phyloP scores from a whole-genome alignment of 2,797 vertebrate genomes.

The Iguana delicatissima region DNA sequence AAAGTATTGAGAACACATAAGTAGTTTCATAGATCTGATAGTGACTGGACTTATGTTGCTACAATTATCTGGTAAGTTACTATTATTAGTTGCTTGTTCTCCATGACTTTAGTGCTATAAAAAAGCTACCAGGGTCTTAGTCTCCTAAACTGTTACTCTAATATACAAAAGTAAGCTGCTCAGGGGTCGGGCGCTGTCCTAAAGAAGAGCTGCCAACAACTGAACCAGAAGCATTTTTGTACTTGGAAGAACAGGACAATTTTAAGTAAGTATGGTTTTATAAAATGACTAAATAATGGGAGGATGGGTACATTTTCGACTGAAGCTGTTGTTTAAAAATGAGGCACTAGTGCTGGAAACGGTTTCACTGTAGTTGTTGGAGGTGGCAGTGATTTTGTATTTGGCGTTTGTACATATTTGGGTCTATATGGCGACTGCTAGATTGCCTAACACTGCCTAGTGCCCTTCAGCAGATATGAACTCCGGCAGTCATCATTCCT shows the following conservation, averaged over 20 bases:
- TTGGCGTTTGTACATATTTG: not conserved
- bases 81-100: conserved; percentile 67
- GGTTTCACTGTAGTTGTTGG: not conserved
- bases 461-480: too few relatives aligned
- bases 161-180: not conserved
- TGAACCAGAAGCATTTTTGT: not conserved
- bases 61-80: conserved; percentile 53
- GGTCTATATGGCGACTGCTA: not conserved
- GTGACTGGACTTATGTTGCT: conserved; percentile 5
- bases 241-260: not conserved
- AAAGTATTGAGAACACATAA: conserved; percentile 3
- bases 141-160: conserved; percentile 41
- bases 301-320: not conserved
- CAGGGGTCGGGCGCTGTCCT: not conserved
- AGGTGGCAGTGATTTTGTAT: not conserved
- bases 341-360: not conserved
- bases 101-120: conserved; percentile 39
- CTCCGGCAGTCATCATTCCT: too few relatives aligned
- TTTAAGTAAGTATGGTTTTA: not conserved
- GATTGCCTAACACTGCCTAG: not conserved
- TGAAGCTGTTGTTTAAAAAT: not conserved
- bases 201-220: not conserved
- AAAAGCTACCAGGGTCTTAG: not conserved
- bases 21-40: conserved; percentile 17
- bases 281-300: not conserved